These are phyloP conservation scores for Clepsis dumicolana DNA, from an alignment of 2,888 invertebrate genomes.

Conservation along the genomic window DNA sequence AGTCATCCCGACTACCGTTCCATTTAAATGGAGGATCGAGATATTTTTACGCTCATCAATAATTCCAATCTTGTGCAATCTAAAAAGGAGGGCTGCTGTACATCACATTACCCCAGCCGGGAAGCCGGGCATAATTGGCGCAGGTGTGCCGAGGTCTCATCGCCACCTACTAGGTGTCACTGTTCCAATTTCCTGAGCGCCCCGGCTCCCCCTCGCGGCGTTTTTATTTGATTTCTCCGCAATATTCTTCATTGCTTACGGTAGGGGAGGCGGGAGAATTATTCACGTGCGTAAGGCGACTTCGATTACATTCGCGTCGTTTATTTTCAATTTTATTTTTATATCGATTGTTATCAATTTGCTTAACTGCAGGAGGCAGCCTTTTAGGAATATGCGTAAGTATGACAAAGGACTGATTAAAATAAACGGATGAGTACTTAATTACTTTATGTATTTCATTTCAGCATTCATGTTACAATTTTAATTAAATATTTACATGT, in stretches of 20 bases:
- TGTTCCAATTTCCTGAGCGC: slow-evolving; percentile 73
- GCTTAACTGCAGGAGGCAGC: slow-evolving; percentile 6
- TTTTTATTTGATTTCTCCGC: slow-evolving; percentile 77
- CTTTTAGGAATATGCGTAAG: slow-evolving; percentile 7
- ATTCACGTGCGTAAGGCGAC: slow-evolving; percentile 58
- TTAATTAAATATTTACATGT: not conserved
- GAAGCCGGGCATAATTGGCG: slow-evolving; percentile 62
- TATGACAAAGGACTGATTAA: not conserved
- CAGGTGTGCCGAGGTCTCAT: slow-evolving; percentile 59
- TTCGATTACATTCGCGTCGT: slow-evolving; percentile 30
- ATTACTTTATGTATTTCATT: not conserved
- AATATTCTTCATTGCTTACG: slow-evolving; percentile 74
- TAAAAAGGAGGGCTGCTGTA: slow-evolving; percentile 53
- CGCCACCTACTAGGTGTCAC: slow-evolving; percentile 65
- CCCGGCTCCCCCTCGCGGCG: slow-evolving; percentile 49
- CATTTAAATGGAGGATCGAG: slow-evolving; percentile 23
- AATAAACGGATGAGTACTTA: not conserved
- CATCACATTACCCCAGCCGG: slow-evolving; percentile 50
- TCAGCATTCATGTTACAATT: not conserved
- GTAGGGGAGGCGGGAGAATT: slow-evolving; percentile 58
- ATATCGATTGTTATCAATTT: slow-evolving; percentile 30
- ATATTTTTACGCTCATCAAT: slow-evolving; percentile 43
- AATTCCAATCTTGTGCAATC: slow-evolving; percentile 54
- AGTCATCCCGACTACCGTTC: slow-evolving; percentile 11
- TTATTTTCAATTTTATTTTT: slow-evolving; percentile 44